These are phyloP conservation scores for Acromyrmex heyeri DNA, from an alignment of 1,140 invertebrate genomes.

Conservation along the genomic window DNA sequence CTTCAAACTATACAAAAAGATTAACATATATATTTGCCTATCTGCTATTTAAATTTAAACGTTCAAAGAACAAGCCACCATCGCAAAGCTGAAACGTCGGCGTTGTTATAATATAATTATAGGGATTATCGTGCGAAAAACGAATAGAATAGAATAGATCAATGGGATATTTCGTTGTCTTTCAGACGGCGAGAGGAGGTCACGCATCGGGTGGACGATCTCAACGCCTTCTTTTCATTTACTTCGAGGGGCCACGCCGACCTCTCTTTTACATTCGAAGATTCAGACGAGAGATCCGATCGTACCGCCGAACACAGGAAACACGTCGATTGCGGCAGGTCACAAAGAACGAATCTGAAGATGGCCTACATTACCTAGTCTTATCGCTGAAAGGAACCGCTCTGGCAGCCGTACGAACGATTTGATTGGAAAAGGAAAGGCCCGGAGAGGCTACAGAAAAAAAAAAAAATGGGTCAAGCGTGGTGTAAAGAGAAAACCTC, in stretches of 20 bases:
- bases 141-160: constrained; percentile 14
- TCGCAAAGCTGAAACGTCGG: neutral
- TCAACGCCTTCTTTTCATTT: constrained; percentile 18
- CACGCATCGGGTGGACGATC: neutral
- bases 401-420: constrained; percentile 20
- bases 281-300: constrained; percentile 48
- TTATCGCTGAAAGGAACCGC: constrained; percentile 71
- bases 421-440: constrained; percentile 11
- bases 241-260: neutral
- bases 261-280: neutral
- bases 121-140: constrained; percentile 32
- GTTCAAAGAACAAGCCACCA: neutral
- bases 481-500: constrained; percentile 84
- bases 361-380: constrained; percentile 76
- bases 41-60: neutral
- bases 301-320: constrained; percentile 64
- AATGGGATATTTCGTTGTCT: constrained; percentile 38
- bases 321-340: constrained; percentile 77
- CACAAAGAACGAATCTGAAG: constrained; percentile 77
- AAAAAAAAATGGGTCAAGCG: constrained; percentile 82
- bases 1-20: neutral
- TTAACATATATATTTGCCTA: neutral
- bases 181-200: constrained; percentile 33
- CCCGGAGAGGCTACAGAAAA: neutral
- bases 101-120: neutral